Conservation (phyloP, 2,797 vertebrate genomes). For the Channallabes apus region DNA sequence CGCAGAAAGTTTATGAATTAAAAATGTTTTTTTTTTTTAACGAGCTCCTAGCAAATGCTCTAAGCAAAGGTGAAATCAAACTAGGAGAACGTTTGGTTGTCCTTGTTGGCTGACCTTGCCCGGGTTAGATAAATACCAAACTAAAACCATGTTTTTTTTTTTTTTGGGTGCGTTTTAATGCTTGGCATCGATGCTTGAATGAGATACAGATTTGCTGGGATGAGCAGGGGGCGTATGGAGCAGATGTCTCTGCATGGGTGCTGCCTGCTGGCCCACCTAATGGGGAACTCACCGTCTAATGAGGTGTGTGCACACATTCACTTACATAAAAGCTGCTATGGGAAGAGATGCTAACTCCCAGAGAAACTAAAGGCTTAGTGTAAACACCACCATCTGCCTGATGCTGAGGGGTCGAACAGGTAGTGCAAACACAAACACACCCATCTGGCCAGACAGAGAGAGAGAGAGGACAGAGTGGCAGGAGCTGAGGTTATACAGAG, state of each 20-base stretch:
- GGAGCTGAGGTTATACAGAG: not conserved
- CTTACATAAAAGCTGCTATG: slow-evolving; percentile 44
- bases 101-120: slow-evolving; percentile 43
- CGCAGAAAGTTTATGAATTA: slow-evolving; percentile 23
- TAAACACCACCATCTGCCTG: slow-evolving; percentile 58
- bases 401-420: slow-evolving; percentile 48
- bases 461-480: not conserved
- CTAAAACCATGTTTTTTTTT: slow-evolving; percentile 13
- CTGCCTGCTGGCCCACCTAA: slow-evolving; percentile 46
- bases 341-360: slow-evolving; percentile 41
- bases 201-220: slow-evolving; percentile 29
- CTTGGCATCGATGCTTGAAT: slow-evolving; percentile 14
- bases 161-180: slow-evolving; percentile 27
- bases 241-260: slow-evolving; percentile 49
- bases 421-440: slow-evolving; percentile 48
- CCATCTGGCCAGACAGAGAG: slow-evolving; percentile 29
- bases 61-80: slow-evolving; percentile 13
- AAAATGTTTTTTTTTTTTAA: slow-evolving; percentile 12
- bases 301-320: slow-evolving; percentile 41
- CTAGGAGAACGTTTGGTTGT: not conserved
- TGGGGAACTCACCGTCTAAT: slow-evolving; percentile 50
- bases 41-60: not conserved
- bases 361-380: slow-evolving; percentile 47
- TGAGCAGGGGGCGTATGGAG: slow-evolving; percentile 42
- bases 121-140: not conserved